Conservation (phyloP, 2,797 vertebrate genomes). For the Heterohyrax brucei region DNA sequence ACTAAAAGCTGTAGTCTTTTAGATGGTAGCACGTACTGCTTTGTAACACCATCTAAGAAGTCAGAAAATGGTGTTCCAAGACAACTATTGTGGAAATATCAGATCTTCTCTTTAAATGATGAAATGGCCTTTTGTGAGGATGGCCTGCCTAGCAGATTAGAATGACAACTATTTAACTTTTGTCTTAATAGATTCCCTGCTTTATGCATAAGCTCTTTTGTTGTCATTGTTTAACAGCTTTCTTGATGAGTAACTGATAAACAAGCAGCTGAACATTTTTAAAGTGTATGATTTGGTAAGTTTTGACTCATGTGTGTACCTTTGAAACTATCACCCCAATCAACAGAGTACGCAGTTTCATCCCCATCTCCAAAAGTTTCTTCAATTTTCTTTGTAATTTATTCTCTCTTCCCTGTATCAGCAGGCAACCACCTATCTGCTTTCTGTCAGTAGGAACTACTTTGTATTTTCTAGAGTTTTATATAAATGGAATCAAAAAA, state of each 20-base stretch:
- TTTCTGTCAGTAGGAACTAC: slow-evolving; percentile 50
- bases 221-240: neutral
- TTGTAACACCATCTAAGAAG: too few relatives aligned
- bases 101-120: slow-evolving; percentile 66
- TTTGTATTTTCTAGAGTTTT: slow-evolving; percentile 48
- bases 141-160: slow-evolving; percentile 68
- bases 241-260: slow-evolving; percentile 7
- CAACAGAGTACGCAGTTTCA: slow-evolving; percentile 9
- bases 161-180: slow-evolving; percentile 44
- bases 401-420: neutral
- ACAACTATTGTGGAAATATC: slow-evolving; percentile 29
- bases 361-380: neutral
- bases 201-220: slow-evolving; percentile 23
- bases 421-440: neutral
- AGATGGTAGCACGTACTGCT: neutral
- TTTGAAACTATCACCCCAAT: neutral
- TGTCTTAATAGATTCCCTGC: neutral
- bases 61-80: slow-evolving; percentile 58
- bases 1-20: neutral
- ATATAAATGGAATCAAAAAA: neutral
- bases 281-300: neutral
- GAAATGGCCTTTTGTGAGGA: slow-evolving; percentile 66
- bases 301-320: neutral
- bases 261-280: neutral
- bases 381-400: neutral